These are phyloP conservation scores for Xestia xanthographa DNA, from an alignment of 2,888 invertebrate genomes.

Conservation along the genomic window DNA sequence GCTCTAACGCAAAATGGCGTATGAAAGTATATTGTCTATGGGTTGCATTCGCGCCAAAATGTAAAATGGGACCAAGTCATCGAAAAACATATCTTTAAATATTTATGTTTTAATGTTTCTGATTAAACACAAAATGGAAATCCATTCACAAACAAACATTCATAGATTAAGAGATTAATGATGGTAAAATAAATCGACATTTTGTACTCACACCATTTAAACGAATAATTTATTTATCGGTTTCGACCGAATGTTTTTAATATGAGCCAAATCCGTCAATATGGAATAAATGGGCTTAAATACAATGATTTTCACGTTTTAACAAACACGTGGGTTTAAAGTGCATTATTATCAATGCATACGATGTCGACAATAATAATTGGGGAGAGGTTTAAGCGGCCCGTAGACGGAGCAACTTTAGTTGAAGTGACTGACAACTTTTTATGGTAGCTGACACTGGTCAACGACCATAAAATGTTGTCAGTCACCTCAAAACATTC, in stretches of 20 bases:
- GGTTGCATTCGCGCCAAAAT: too few species aligned
- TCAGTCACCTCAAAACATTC: too few species aligned
- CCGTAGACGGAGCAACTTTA: background rate
- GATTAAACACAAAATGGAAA: background rate
- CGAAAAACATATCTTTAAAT: background rate
- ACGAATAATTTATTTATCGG: conserved; percentile 33
- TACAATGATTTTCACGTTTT: conserved; percentile 32
- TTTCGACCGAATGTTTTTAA: conserved; percentile 20
- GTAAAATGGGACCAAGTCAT: background rate
- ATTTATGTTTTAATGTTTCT: background rate
- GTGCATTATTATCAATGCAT: conserved; percentile 55
- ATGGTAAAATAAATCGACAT: conserved; percentile 24
- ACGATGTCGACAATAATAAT: conserved; percentile 25
- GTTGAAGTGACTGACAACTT: background rate
- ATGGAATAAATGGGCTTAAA: conserved; percentile 14
- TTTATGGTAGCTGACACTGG: background rate
- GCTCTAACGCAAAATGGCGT: background rate
- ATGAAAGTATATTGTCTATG: background rate
- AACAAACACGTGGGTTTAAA: conserved; percentile 21
- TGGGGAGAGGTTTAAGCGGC: background rate
- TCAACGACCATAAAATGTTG: too few species aligned
- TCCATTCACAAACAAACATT: background rate
- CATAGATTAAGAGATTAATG: conserved; percentile 19
- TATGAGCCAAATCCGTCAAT: conserved; percentile 22
- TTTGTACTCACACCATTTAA: conserved; percentile 31